Base-by-base conservation (phyloP, 2,888 invertebrate genomes). In the Sturmia bella region DNA sequence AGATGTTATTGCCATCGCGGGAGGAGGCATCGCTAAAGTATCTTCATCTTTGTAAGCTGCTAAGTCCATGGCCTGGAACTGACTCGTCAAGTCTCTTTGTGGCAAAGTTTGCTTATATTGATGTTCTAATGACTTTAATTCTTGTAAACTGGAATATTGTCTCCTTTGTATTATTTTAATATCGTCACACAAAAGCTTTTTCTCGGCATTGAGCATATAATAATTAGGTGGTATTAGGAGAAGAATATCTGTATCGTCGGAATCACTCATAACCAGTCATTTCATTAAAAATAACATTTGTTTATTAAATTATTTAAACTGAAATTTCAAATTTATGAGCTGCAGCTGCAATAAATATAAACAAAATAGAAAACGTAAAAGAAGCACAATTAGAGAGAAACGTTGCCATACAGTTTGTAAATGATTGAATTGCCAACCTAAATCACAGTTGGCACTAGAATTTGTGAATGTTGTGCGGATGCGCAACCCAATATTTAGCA, bases 201-300 rank as follows among this genome's bases (percentile, higher is more conserved):
- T 93, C 91, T 86, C 86, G 3, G 87, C 86, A 11, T 84, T 83
- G n/a, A 94, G 92, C 32, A 93, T 88, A 87, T 94, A 95, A 87
- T 95, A 94, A 89, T 95, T 94, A 13, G 96, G 96, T 81, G 96
- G 95, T 89, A 96, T 95, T 86, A 95, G 90, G 86, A 96, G 91
- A 84, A 96, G 92, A 87, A 95, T 94, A 91, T 96, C 96, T 4
- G 96, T 96, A 91, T 96, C 96, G 92, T 96, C 96, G 81, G 94
- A 93, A 88, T 94, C 94, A 91, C 93, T 94, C 94, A 94, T 94
- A 88, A 81, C 85, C 74, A 45, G 9, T 5, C 9, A 7, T 32
- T 32, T 5, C 5, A 9, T 27, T 27, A 27, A 27, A 27, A 5
- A 32, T 32, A 7, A 9, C 9, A 32, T 1, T 32, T 6, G 9